Evolutionary conservation across 37 sponge, comb jelly and placozoan species (phyloP).

Genomic region (Hormiphora californensis): DNA sequence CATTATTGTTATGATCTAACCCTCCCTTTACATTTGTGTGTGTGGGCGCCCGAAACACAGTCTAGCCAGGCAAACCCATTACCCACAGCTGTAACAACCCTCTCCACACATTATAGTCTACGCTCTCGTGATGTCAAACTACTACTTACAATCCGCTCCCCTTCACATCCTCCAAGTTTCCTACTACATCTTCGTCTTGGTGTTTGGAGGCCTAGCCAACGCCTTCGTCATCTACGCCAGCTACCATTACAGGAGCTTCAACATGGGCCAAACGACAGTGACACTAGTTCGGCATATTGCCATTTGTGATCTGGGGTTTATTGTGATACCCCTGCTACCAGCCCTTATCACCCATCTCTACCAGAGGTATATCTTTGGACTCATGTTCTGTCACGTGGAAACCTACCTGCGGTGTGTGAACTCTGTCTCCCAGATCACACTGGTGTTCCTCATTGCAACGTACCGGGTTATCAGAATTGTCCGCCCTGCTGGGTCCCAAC

Average conservation of each 20-base stretch:
- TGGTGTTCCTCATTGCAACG: not conserved
- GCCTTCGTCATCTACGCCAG: not conserved
- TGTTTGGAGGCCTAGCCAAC: not conserved
- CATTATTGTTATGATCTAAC: too few relatives aligned
- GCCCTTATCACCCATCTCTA: conserved; percentile 3
- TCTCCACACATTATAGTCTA: not conserved
- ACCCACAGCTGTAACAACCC: too few relatives aligned
- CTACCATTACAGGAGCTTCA: not conserved
- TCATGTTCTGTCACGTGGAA: not conserved
- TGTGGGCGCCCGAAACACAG: too few relatives aligned
- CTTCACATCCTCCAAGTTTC: not conserved
- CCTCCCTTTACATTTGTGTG: too few relatives aligned
- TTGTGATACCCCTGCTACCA: not conserved
- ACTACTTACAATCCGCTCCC: not conserved
- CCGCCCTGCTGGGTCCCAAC: too few relatives aligned
- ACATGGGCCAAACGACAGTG: not conserved
- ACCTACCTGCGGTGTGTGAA: not conserved
- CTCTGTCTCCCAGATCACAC: not conserved
- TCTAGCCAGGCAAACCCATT: too few relatives aligned
- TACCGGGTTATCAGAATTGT: not conserved
- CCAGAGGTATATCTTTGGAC: not conserved
- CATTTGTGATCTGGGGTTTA: not conserved
- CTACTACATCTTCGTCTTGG: not conserved
- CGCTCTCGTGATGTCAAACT: not conserved
- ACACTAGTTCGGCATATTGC: not conserved